phyloP scores from a whole-genome alignment of 2,113 vertebrate genomes.

The Chiloscyllium plagiosum region DNA sequence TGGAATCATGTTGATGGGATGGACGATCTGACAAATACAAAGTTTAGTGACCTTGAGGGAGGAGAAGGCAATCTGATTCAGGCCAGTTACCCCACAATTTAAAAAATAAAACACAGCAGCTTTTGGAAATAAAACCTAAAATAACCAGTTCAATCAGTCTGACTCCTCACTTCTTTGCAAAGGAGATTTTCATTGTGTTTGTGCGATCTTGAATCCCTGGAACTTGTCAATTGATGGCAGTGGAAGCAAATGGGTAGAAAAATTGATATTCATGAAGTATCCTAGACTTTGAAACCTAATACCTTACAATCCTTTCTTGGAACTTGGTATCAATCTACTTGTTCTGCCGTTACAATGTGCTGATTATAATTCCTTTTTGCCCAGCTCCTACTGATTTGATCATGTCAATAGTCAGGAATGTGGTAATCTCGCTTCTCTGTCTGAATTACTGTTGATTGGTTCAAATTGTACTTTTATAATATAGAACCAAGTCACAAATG shows the following conservation, averaged over 20 bases:
- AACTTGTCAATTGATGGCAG: background rate
- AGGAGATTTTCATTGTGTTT: too few species aligned
- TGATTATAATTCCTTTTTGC: background rate
- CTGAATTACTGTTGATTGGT: background rate
- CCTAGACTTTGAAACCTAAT: background rate
- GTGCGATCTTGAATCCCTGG: too few species aligned
- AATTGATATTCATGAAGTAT: background rate
- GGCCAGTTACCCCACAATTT: too few species aligned
- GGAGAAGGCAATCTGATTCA: background rate
- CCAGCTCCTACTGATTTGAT: background rate
- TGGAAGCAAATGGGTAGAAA: background rate
- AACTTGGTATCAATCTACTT: background rate
- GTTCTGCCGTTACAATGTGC: background rate
- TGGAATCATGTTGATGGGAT: background rate
- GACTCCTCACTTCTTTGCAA: too few species aligned
- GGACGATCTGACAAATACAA: background rate
- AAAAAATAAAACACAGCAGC: too few species aligned
- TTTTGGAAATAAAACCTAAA: too few species aligned
- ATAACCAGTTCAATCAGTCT: too few species aligned
- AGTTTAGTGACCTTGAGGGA: background rate
- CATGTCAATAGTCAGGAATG: background rate
- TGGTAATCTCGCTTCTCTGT: background rate
- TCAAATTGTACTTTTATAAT: too few species aligned
- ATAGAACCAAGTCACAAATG: too few species aligned
- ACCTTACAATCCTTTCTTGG: background rate